phyloP scores from a whole-genome alignment of 2,797 vertebrate genomes.

The Synaphobranchus kaupii region DNA sequence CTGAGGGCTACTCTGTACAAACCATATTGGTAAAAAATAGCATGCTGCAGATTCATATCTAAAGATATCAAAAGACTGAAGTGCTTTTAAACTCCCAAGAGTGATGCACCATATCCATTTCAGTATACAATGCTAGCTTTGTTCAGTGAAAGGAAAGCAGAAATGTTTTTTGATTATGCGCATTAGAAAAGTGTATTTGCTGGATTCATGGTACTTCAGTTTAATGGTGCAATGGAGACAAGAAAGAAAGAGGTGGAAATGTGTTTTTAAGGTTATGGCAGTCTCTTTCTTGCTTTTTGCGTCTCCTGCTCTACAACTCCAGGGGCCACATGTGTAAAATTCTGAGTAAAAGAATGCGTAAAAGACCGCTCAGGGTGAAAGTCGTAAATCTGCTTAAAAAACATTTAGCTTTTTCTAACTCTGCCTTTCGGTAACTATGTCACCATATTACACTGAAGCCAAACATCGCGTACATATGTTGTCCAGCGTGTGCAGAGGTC shows the following conservation, averaged over 20 bases:
- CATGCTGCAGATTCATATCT: neutral
- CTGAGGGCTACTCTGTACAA: neutral
- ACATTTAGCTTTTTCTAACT: too few relatives aligned
- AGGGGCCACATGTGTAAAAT: neutral
- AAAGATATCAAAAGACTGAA: neutral
- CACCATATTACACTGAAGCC: too few relatives aligned
- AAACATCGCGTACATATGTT: too few relatives aligned
- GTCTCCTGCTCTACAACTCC: neutral
- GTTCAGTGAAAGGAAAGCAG: slow-evolving; percentile 6
- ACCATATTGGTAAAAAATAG: neutral
- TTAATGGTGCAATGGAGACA: neutral
- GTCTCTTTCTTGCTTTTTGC: neutral
- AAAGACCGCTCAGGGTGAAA: too few relatives aligned
- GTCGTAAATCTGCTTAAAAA: too few relatives aligned
- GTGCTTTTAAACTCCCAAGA: slow-evolving; percentile 9
- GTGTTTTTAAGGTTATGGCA: slow-evolving; percentile 69
- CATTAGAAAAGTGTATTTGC: neutral
- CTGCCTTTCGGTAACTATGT: too few relatives aligned
- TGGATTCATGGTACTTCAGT: neutral
- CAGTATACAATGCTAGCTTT: neutral
- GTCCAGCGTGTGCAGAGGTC: neutral
- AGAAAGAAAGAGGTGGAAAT: slow-evolving; percentile 61
- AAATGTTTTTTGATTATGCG: neutral
- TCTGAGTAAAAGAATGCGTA: neutral
- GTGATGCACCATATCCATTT: neutral